Conservation (phyloP, 2,113 vertebrate genomes). For the Acanthochromis polyacanthus region DNA sequence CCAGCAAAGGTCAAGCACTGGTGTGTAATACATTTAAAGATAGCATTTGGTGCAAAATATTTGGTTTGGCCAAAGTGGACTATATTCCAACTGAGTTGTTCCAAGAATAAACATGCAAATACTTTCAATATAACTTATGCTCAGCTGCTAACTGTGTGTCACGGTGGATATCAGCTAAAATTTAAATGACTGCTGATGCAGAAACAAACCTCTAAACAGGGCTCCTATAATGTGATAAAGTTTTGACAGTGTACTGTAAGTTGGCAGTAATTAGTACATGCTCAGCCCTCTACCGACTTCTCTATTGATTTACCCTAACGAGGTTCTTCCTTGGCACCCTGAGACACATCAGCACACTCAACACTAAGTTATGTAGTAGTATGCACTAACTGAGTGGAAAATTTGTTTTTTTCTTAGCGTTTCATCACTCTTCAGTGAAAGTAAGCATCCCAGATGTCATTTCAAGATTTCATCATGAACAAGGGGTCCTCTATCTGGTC, state of each 20-base stretch:
- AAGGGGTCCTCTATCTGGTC: background rate
- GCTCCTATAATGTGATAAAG: background rate
- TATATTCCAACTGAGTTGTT: background rate
- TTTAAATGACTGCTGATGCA: too few species aligned
- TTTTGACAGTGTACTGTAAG: background rate
- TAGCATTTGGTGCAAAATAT: background rate
- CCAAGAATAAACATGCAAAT: background rate
- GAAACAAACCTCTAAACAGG: too few species aligned
- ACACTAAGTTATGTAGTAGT: background rate
- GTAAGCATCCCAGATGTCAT: background rate
- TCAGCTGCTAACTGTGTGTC: too few species aligned
- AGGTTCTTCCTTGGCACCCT: background rate
- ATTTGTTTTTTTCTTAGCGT: slow-evolving; percentile 1
- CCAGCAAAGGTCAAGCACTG: background rate
- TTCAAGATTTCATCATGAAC: background rate
- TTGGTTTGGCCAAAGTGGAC: background rate
- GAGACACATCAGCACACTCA: background rate
- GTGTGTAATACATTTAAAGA: background rate
- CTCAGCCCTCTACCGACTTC: background rate
- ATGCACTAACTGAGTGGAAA: background rate
- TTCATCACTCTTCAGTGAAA: background rate
- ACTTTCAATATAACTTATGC: background rate
- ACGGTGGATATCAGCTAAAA: too few species aligned
- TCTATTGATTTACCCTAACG: background rate
- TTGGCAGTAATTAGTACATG: background rate